Evolutionary conservation across 2,797 vertebrate genomes (phyloP).

Genomic region (Acanthurus leucopareius): DNA sequence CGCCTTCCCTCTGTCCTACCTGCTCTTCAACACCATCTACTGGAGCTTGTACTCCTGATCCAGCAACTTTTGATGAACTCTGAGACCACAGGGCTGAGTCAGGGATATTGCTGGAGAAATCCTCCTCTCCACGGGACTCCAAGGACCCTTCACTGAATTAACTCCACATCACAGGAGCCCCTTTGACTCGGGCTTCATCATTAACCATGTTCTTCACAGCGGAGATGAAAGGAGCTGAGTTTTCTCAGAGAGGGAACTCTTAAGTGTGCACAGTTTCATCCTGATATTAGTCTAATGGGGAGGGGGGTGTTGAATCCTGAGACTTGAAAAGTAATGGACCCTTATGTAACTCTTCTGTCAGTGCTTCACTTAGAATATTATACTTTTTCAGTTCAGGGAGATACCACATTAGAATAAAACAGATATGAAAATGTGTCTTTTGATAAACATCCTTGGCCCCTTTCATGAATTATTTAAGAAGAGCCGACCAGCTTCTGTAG

Average conservation of each 20-base stretch:
- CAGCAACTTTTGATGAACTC: constrained; percentile 33
- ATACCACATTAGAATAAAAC: not conserved
- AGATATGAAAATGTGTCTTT: constrained; percentile 2
- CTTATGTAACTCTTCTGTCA: constrained; percentile 7
- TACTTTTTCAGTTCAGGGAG: not conserved
- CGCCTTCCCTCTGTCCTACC: constrained; percentile 91
- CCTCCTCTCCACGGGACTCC: not conserved
- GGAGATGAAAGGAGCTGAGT: constrained; percentile 6
- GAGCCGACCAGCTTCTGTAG: not conserved
- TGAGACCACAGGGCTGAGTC: not conserved
- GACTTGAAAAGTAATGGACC: not conserved
- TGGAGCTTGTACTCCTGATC: constrained; percentile 92
- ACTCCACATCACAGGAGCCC: constrained; percentile 6
- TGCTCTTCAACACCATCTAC: constrained; percentile 94
- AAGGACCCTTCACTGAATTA: not conserved
- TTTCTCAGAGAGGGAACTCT: not conserved
- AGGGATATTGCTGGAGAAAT: constrained; percentile 10
- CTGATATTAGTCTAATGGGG: not conserved
- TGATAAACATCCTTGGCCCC: not conserved
- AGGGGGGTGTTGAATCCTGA: not conserved
- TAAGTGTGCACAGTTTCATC: not conserved
- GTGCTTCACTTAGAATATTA: not conserved
- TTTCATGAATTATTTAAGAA: not conserved
- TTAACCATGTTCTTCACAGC: not conserved
- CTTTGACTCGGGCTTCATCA: constrained; percentile 1